phyloP scores from a whole-genome alignment of 2,113 vertebrate species.

The Spea bombifrons region DNA sequence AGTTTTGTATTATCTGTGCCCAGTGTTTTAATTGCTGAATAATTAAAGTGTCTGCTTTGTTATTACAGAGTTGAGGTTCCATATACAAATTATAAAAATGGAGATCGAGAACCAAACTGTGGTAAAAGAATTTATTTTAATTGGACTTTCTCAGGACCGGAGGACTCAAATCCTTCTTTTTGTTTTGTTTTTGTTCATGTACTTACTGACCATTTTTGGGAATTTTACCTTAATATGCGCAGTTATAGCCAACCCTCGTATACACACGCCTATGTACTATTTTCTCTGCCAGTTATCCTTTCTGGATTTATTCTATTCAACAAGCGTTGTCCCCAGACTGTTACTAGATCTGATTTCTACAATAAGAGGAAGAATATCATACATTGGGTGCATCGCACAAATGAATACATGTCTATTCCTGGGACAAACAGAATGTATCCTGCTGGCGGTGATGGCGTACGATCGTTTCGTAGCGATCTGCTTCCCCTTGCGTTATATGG shows the following conservation, averaged over 20 bases:
- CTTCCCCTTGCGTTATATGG: constrained; percentile 41
- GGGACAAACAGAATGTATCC: background rate
- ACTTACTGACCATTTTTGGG: background rate
- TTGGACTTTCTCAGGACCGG: background rate
- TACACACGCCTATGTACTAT: constrained; percentile 22
- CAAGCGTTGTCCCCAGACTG: background rate
- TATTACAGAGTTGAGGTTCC: no score
- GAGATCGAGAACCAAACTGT: constrained; percentile 3
- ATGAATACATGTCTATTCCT: background rate
- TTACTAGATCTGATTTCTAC: background rate
- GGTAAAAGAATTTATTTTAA: constrained; percentile 5
- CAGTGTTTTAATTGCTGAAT: no score
- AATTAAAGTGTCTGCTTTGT: no score
- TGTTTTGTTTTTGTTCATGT: background rate
- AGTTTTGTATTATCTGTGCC: no score
- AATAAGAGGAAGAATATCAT: constrained; percentile 16
- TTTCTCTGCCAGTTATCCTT: constrained; percentile 15
- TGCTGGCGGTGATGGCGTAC: no score
- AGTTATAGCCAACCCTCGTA: background rate
- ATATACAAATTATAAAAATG: background rate
- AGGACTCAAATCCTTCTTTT: constrained; percentile 4
- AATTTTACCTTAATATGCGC: background rate
- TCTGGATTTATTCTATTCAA: constrained; percentile 3
- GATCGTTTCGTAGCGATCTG: no score
- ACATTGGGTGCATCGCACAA: background rate